phyloP scores from a whole-genome alignment of 2,113 vertebrate genomes.

The Hymenochirus boettgeri region DNA sequence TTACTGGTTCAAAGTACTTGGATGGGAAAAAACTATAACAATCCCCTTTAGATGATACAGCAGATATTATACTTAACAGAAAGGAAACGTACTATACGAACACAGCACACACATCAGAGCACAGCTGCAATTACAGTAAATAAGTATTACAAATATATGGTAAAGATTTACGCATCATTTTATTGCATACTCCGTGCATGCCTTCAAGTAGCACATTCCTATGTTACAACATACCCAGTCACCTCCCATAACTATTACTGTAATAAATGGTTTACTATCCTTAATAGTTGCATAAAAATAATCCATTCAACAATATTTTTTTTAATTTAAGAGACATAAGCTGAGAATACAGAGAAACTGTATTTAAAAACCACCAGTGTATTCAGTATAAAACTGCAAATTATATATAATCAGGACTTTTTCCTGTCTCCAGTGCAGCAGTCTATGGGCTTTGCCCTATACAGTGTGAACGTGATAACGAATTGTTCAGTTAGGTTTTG shows the following conservation, averaged over 20 bases:
- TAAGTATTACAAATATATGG: not conserved
- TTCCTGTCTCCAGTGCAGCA: too few relatives aligned
- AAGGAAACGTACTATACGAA: too few relatives aligned
- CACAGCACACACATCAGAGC: too few relatives aligned
- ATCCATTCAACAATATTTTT: conserved; percentile 1
- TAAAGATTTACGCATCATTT: conserved; percentile 47
- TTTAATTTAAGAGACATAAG: conserved; percentile 29
- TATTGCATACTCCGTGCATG: conserved; percentile 57
- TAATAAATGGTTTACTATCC: conserved; percentile 34
- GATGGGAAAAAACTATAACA: too few relatives aligned
- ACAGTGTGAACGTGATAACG: too few relatives aligned
- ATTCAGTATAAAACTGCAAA: conserved; percentile 18
- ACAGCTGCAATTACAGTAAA: too few relatives aligned
- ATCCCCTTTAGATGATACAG: too few relatives aligned
- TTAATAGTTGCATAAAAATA: not conserved
- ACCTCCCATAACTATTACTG: conserved; percentile 40
- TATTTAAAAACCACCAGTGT: conserved; percentile 20
- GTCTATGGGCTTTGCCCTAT: too few relatives aligned
- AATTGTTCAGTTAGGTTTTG: too few relatives aligned
- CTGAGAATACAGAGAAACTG: conserved; percentile 16
- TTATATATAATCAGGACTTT: too few relatives aligned
- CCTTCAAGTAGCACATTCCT: conserved; percentile 55
- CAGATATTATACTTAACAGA: too few relatives aligned
- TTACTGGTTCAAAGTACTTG: too few relatives aligned
- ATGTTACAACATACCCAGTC: conserved; percentile 44